Evolutionary conservation across 2,113 vertebrate species (phyloP).

Genomic region (Pseudorasbora parva): DNA sequence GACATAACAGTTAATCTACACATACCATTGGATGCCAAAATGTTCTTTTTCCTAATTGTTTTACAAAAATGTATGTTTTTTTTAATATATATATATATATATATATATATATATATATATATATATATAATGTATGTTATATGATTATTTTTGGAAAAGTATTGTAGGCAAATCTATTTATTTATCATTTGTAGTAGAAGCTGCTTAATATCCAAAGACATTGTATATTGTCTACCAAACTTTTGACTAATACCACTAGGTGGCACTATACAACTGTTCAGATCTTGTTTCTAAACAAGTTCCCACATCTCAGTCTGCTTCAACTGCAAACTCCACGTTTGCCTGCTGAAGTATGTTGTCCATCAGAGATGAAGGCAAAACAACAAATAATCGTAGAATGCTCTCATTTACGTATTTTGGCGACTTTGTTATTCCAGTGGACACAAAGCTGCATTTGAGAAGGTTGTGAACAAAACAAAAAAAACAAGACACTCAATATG

Average conservation of each 20-base stretch:
- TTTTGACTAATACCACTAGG: constrained; percentile 29
- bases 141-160: too few species aligned
- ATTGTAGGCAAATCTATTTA: neutral
- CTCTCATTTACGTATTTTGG: neutral
- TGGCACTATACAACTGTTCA: constrained; percentile 28
- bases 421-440: neutral
- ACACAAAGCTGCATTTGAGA: neutral
- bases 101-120: too few species aligned
- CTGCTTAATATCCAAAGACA: neutral
- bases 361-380: neutral
- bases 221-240: neutral
- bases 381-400: neutral
- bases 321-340: neutral
- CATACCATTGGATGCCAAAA: neutral
- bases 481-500: neutral
- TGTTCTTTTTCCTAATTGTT: neutral
- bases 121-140: too few species aligned
- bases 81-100: too few species aligned
- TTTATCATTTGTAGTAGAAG: neutral
- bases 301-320: neutral
- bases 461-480: neutral
- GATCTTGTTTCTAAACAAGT: neutral
- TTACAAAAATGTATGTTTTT: too few species aligned
- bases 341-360: neutral
- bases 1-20: neutral